Conservation (phyloP, 2,797 vertebrate genomes). For the Melanogrammus aeglefinus region DNA sequence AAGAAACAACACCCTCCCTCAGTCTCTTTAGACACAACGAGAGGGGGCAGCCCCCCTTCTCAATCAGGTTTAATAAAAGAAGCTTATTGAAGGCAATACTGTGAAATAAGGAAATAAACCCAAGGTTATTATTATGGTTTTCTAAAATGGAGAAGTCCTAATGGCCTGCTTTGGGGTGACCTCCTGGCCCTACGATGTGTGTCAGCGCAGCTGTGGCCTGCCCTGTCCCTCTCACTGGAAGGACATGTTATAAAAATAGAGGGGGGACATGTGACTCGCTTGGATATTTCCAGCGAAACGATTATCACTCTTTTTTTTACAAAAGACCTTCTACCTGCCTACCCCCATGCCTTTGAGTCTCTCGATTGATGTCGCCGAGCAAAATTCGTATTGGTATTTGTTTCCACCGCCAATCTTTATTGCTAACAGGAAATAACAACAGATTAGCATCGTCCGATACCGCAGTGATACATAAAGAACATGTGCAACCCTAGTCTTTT, state of each 20-base stretch:
- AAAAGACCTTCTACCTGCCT: not conserved
- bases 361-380: not conserved
- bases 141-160: conserved; percentile 2
- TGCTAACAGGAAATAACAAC: not conserved
- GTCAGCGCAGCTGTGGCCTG: conserved; percentile 33
- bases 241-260: conserved; percentile 47
- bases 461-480: not conserved
- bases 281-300: conserved; percentile 14
- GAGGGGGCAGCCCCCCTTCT: not conserved
- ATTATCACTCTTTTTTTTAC: not conserved
- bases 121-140: conserved; percentile 54
- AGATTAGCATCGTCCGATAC: not conserved
- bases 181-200: conserved; percentile 40
- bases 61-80: not conserved
- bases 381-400: not conserved
- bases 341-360: not conserved
- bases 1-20: conserved; percentile 7
- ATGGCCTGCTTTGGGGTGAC: conserved; percentile 42
- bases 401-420: not conserved
- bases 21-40: not conserved
- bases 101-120: conserved; percentile 46
- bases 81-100: not conserved
- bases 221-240: conserved; percentile 27
- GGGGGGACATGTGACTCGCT: conserved; percentile 18
- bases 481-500: not conserved